Evolutionary conservation across 1,140 invertebrate genomes (phyloP).

Genomic region (Pseudoatta argentina): DNA sequence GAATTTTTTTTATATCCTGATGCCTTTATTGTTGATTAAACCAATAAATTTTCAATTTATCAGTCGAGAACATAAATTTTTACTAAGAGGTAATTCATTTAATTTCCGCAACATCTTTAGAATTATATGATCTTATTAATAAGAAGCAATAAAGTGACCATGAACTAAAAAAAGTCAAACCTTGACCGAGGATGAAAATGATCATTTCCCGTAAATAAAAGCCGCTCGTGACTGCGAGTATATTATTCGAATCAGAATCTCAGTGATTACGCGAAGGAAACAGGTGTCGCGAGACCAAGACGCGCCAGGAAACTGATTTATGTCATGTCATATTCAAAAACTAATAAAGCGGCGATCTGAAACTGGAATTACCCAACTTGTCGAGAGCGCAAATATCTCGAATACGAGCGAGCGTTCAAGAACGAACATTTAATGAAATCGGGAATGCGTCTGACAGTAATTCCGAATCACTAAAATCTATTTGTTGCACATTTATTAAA

Average conservation of each 20-base stretch:
- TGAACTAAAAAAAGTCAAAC: constrained; percentile 1
- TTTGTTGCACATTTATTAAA: neutral
- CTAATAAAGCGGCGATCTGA: constrained; percentile 38
- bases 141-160: neutral
- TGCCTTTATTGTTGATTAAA: too few relatives aligned
- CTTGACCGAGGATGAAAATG: neutral
- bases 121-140: neutral
- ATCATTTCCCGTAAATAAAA: constrained; percentile 11
- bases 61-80: neutral
- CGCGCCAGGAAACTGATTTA: constrained; percentile 40
- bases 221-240: constrained; percentile 22
- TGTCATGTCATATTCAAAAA: constrained; percentile 36
- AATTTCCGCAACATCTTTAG: neutral
- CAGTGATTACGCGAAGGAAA: neutral
- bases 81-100: neutral
- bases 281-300: neutral
- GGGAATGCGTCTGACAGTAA: neutral
- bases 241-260: constrained; percentile 14
- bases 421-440: constrained; percentile 17
- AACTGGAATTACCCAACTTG: constrained; percentile 22
- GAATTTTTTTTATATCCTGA: too few relatives aligned
- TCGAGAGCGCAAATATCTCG: constrained; percentile 21
- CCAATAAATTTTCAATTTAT: too few relatives aligned
- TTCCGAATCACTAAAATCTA: neutral
- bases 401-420: neutral